A percentile compares a stretch with the other conserved stretches of the same genome.
Conservation (phyloP, 1,140 invertebrate species). For the Lutraria rhynchaena region DNA sequence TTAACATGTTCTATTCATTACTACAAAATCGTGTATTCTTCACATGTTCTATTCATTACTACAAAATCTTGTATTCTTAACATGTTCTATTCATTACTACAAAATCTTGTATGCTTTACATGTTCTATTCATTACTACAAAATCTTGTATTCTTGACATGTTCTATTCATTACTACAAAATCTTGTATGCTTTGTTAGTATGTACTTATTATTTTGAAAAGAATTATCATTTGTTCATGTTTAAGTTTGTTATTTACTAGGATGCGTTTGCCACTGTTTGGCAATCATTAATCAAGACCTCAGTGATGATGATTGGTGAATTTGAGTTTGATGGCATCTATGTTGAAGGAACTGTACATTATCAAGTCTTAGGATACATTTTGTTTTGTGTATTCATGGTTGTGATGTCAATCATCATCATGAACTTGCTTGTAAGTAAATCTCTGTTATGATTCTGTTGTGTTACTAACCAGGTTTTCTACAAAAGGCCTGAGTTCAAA, state of each 20-base stretch:
- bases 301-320: conserved; percentile 83
- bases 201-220: too few species aligned
- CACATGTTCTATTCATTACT: too few species aligned
- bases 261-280: conserved; percentile 74
- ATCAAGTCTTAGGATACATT: conserved; percentile 73
- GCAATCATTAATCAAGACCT: conserved; percentile 80
- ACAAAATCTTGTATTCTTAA: too few species aligned
- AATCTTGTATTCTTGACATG: too few species aligned
- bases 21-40: conserved; percentile 79
- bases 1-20: conserved; percentile 83
- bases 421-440: conserved; percentile 82
- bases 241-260: conserved; percentile 66
- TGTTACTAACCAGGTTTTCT: too few species aligned
- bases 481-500: too few species aligned
- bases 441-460: too few species aligned
- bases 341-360: conserved; percentile 56
- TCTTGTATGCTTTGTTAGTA: too few species aligned
- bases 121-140: too few species aligned
- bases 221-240: too few species aligned
- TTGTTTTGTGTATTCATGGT: conserved; percentile 82
- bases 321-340: conserved; percentile 81
- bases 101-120: conserved; percentile 76
- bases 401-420: conserved; percentile 82
- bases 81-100: conserved; percentile 82
- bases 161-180: too few species aligned